Conservation (phyloP, 2,888 invertebrate genomes). For the Cerceris ruficornis region DNA sequence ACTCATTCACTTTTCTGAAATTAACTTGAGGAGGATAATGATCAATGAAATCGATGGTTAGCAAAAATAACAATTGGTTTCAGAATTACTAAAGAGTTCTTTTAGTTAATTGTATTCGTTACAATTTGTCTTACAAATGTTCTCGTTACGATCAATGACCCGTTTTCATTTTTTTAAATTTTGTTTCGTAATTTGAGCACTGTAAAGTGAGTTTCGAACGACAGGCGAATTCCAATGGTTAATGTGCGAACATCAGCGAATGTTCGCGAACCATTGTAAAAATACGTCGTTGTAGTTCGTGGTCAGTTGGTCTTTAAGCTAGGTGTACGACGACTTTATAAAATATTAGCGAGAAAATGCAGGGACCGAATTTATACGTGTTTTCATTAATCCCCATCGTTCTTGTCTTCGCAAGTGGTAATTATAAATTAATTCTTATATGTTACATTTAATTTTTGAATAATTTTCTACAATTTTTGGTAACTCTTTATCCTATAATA, state of each 20-base stretch:
- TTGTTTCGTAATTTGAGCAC: neutral
- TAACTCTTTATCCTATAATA: neutral
- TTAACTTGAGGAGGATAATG: too few species aligned
- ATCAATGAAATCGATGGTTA: too few species aligned
- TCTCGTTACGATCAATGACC: neutral
- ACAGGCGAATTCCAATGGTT: conserved; percentile 15
- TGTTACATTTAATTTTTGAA: neutral
- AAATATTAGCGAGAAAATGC: conserved; percentile 10
- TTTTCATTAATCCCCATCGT: neutral
- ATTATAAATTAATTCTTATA: conserved; percentile 7
- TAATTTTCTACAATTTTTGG: neutral
- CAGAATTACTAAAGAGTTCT: too few species aligned
- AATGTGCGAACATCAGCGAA: conserved; percentile 22
- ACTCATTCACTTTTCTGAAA: too few species aligned
- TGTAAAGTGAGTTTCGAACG: neutral
- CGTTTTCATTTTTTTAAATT: neutral
- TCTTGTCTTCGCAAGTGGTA: conserved; percentile 35
- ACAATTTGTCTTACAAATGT: neutral
- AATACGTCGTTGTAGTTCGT: neutral
- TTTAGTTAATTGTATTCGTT: too few species aligned
- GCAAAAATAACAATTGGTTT: too few species aligned
- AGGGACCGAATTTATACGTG: conserved; percentile 10
- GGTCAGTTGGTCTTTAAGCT: neutral
- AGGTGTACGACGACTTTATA: neutral
- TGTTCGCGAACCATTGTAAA: neutral